Evolutionary conservation across 2,797 vertebrate genomes (phyloP).

Genomic region (Hypotaenidia okinawae): DNA sequence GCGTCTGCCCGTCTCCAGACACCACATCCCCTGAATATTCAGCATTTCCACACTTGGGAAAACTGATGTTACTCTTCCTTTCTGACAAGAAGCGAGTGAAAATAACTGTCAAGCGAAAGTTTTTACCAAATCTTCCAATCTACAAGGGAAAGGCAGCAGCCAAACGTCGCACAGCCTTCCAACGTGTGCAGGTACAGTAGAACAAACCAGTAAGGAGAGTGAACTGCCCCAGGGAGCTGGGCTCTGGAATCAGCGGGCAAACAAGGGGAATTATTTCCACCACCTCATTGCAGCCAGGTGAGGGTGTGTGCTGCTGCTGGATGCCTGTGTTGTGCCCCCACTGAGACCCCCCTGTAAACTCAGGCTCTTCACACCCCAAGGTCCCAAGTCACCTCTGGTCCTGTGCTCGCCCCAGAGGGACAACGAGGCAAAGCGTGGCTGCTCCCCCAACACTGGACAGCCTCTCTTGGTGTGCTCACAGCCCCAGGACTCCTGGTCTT

Average conservation of each 20-base stretch:
- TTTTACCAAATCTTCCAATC: no score
- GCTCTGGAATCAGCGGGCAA: not conserved
- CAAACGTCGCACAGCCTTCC: not conserved
- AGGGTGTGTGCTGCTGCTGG: not conserved
- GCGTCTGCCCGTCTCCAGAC: not conserved
- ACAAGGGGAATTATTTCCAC: not conserved
- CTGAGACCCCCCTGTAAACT: not conserved
- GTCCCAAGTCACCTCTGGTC: not conserved
- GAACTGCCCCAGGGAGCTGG: not conserved
- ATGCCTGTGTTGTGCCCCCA: not conserved
- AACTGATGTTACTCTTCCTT: not conserved
- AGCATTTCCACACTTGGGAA: not conserved
- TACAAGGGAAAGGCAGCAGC: not conserved
- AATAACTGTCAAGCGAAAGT: not conserved
- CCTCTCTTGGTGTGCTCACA: fast-evolving
- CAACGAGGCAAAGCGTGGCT: not conserved
- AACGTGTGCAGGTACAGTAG: fast-evolving
- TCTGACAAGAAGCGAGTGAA: not conserved
- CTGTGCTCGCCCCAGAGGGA: fast-evolving
- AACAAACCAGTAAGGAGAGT: not conserved
- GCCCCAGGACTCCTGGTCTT: not conserved
- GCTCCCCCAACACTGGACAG: fast-evolving
- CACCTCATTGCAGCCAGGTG: fast-evolving
- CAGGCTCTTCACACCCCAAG: not conserved
- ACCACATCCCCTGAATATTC: not conserved